phyloP scores from a whole-genome alignment of 35 echinoderm and acorn worm species.

The Acanthaster planci region DNA sequence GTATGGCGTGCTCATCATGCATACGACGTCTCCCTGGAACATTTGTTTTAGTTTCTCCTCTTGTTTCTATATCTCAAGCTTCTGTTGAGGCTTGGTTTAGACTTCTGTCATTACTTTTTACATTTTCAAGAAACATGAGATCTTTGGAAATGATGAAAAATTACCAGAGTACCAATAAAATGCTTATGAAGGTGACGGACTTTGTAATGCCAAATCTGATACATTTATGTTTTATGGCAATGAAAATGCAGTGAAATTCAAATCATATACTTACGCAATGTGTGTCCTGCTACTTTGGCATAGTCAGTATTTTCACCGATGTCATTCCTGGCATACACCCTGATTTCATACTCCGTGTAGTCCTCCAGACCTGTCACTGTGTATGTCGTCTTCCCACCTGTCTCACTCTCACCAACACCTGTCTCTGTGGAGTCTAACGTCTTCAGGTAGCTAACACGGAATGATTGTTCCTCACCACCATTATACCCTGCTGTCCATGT shows the following conservation, averaged over 20 bases:
- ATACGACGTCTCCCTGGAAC: no score
- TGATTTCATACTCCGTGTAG: slow-evolving; percentile 1
- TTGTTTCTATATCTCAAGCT: no score
- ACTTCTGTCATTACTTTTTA: no score
- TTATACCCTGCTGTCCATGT: not conserved
- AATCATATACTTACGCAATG: not conserved
- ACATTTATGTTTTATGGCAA: not conserved
- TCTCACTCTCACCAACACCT: not conserved
- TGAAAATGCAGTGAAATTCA: not conserved
- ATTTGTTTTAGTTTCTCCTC: no score
- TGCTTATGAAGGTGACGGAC: no score
- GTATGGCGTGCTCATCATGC: no score
- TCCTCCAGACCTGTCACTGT: not conserved
- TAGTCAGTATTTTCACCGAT: not conserved
- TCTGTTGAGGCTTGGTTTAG: no score
- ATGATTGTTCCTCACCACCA: not conserved
- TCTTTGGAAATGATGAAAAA: no score
- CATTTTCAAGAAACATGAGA: no score
- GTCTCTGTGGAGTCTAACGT: not conserved
- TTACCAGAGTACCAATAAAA: no score
- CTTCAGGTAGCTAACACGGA: not conserved
- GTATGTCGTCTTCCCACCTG: not conserved
- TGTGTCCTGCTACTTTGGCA: not conserved
- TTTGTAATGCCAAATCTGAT: no score
- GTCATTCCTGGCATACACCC: not conserved